Evolutionary conservation across 1,140 invertebrate species (phyloP), one percentile per base, ranked within the genome.

Genomic region (Maconellicoccus hirsutus): DNA sequence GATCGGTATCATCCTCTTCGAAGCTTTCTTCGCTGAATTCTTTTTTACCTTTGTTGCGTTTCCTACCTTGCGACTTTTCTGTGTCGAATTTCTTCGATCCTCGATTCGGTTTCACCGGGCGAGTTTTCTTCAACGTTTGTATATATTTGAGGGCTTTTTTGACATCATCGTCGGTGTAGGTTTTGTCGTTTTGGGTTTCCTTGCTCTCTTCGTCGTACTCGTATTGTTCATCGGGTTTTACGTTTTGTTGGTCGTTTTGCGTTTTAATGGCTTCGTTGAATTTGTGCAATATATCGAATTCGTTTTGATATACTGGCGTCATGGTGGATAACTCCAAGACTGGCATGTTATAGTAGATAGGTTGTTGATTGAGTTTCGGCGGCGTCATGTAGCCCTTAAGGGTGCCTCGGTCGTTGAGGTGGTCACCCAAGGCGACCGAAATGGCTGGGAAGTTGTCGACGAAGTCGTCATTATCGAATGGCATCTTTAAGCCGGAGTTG

Each of bases 101-200:
- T 25, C 61, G 3, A 16, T 26, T 26, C 2, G 22, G 19, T 66
- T 66, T 66, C 10, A 22, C 25, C 16, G 21, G 21, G 4, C 42
- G 4, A 16, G 8, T 26, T 23, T 26, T 23, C 16, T 66, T 66
- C 16, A 66, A 25, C 2, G 2, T 66, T 23, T 25, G 61, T 6
- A 66, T 66, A 26, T 66, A 66, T 12, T 23, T 22, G 6, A 66
- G 25, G 61, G 61, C 61, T 66, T 66, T 66, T 19, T 66, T 66
- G 8, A 66, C 21, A 19, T 66, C 61, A 16, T 66, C 61, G 61
- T 66, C 61, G 61, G 10, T 66, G 61, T 66, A 66, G 25, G 3
- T 66, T 23, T 66, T 66, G 2, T 66, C 21, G 8, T 66, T 22
- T 25, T 66, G 61, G 22, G 19, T 66, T 25, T 66, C 61, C 8